These are phyloP conservation scores for Oreochromis tanganicae DNA, from an alignment of 2,113 vertebrate species.

Conservation along the genomic window DNA sequence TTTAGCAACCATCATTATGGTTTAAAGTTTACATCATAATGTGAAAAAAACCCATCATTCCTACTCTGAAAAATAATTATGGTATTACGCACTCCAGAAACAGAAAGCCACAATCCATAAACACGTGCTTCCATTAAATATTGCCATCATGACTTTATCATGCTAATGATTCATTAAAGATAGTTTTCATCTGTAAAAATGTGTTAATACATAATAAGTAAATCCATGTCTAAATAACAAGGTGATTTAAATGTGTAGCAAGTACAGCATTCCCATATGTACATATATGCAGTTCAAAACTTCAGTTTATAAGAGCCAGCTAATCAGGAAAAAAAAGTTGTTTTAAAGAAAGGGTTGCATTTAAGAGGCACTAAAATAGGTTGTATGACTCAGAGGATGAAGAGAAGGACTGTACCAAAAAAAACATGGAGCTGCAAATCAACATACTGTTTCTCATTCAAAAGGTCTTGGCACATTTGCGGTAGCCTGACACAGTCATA, in stretches of 20 bases:
- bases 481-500: background rate
- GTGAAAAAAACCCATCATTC: accelerated
- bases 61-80: background rate
- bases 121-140: background rate
- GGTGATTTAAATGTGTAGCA: background rate
- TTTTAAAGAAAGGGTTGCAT: background rate
- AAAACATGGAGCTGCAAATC: background rate
- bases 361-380: background rate
- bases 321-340: background rate
- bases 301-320: background rate
- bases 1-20: background rate
- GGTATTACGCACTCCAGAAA: background rate
- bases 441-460: background rate
- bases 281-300: background rate
- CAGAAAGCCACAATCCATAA: background rate
- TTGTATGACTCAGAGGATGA: background rate
- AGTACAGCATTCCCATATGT: background rate
- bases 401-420: background rate
- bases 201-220: background rate
- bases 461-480: background rate
- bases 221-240: background rate
- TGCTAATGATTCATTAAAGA: background rate
- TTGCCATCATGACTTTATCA: background rate
- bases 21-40: background rate
- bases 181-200: background rate